phyloP scores from a whole-genome alignment of 2,797 vertebrate species.

The Centropyge bicolor region DNA sequence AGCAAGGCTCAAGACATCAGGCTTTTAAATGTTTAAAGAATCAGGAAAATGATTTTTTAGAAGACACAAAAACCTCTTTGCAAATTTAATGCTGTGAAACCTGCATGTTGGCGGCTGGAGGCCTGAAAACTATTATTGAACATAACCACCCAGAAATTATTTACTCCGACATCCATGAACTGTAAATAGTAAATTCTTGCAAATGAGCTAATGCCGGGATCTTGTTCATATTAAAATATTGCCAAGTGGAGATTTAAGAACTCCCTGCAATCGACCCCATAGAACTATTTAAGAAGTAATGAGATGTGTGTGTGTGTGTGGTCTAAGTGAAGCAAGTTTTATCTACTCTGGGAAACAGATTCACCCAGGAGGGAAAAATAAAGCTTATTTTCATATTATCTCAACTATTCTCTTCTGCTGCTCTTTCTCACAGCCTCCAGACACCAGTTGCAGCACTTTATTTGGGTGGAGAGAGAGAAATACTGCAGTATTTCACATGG shows the following conservation, averaged over 20 bases:
- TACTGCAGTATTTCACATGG: not conserved
- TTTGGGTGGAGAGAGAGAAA: not conserved
- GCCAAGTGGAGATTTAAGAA: not conserved
- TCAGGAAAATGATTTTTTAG: not conserved
- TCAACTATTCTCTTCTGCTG: not conserved
- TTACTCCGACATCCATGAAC: not conserved
- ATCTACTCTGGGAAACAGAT: slow-evolving; percentile 1
- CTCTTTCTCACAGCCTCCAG: not conserved
- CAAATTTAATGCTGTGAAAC: slow-evolving; percentile 10
- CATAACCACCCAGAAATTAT: not conserved
- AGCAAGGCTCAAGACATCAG: not conserved
- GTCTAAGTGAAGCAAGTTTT: not conserved
- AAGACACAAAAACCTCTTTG: not conserved
- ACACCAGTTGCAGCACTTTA: not conserved
- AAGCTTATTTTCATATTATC: not conserved
- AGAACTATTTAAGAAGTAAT: not conserved
- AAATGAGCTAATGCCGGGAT: not conserved
- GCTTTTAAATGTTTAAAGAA: slow-evolving; percentile 10
- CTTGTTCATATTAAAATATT: not conserved
- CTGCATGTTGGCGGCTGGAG: not conserved
- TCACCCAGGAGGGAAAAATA: not conserved
- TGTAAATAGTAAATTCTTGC: not conserved
- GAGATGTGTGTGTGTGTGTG: not conserved
- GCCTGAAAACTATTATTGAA: not conserved
- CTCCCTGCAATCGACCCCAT: not conserved